Conservation (phyloP, 2,797 vertebrate species). For the Arvicola amphibius region DNA sequence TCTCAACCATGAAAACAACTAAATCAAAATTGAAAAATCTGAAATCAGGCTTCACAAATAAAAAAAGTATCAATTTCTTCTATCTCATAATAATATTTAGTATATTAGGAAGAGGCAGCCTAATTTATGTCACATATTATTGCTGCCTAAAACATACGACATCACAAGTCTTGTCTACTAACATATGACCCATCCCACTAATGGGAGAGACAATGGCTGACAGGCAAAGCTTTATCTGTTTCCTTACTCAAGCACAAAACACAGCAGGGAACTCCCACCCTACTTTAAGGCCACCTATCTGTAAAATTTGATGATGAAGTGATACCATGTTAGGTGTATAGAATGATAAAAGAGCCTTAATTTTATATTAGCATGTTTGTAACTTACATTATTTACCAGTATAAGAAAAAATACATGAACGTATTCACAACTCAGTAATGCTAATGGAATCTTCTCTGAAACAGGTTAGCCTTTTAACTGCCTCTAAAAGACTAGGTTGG, state of each 20-base stretch:
- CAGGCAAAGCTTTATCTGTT: neutral
- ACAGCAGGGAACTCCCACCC: neutral
- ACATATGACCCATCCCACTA: neutral
- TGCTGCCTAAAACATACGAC: neutral
- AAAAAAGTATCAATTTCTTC: slow-evolving; percentile 64
- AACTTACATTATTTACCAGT: slow-evolving; percentile 38
- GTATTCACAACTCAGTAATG: slow-evolving; percentile 21
- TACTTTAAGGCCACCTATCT: neutral
- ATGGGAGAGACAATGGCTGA: neutral
- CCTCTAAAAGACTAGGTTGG: neutral
- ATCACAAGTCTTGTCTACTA: neutral
- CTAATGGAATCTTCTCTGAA: slow-evolving; percentile 33
- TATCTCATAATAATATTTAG: neutral
- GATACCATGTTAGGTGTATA: neutral
- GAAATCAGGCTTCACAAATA: slow-evolving; percentile 75
- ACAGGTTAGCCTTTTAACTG: slow-evolving; percentile 16
- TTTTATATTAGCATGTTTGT: slow-evolving; percentile 60
- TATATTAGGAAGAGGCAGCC: slow-evolving; percentile 76
- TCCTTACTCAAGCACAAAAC: neutral
- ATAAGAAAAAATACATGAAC: slow-evolving; percentile 37
- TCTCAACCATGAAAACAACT: slow-evolving; percentile 64
- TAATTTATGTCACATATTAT: slow-evolving; percentile 64
- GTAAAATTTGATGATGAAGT: neutral
- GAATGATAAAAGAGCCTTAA: slow-evolving; percentile 4
- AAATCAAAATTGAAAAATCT: slow-evolving; percentile 64